These are phyloP conservation scores for Papilio polytes DNA, from an alignment of 1,140 invertebrate genomes.

Conservation along the genomic window DNA sequence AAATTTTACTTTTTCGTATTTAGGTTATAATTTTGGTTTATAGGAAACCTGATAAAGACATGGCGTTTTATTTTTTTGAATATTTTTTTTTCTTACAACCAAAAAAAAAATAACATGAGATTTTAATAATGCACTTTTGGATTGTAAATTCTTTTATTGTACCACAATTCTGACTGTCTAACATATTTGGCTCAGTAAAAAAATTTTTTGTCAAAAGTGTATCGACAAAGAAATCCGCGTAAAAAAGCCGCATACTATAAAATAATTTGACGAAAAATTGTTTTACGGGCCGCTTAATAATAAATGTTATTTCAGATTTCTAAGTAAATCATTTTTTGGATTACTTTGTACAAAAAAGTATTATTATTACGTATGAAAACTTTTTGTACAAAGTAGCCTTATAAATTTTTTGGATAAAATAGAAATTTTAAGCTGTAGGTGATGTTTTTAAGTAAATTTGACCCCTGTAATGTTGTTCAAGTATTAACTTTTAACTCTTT, in stretches of 20 bases:
- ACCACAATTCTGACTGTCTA: not conserved
- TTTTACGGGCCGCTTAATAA: too few species aligned
- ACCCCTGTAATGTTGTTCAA: constrained; percentile 40
- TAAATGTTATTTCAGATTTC: too few species aligned
- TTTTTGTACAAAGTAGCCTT: too few species aligned
- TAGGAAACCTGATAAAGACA: constrained; percentile 15
- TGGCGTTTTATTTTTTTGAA: not conserved
- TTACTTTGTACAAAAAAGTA: too few species aligned
- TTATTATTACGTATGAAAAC: too few species aligned
- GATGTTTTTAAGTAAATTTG: constrained; percentile 8
- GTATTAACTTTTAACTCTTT: constrained; percentile 49
- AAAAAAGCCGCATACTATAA: not conserved
- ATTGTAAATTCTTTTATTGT: not conserved
- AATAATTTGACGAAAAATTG: too few species aligned
- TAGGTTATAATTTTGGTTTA: constrained; percentile 14
- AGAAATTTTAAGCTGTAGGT: constrained; percentile 1
- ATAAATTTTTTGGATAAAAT: not conserved
- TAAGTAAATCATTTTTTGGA: too few species aligned
- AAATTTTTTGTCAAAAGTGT: not conserved
- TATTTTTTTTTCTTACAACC: not conserved
- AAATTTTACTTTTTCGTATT: constrained; percentile 29
- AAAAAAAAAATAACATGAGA: not conserved
- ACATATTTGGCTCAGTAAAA: not conserved
- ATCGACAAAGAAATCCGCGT: too few species aligned
- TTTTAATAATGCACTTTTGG: not conserved